These are phyloP conservation scores for Psophia crepitans DNA, from an alignment of 2,113 vertebrate genomes.

Conservation along the genomic window DNA sequence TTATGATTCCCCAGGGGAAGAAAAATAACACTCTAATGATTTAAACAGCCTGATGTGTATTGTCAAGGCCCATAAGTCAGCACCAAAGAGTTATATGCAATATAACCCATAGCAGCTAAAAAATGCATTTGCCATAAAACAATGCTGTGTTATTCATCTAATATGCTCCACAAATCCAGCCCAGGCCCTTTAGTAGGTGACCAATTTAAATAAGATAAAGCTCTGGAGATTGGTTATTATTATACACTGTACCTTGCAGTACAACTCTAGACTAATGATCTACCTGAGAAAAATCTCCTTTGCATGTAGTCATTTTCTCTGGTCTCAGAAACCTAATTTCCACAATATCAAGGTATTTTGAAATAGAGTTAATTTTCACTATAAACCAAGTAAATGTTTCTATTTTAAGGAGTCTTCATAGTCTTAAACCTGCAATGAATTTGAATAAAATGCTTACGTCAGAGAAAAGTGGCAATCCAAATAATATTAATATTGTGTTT, in stretches of 20 bases:
- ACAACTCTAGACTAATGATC: background rate
- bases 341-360: background rate
- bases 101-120: constrained; percentile 13
- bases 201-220: background rate
- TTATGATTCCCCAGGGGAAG: constrained; percentile 35
- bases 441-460: background rate
- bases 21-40: constrained; percentile 35
- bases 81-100: background rate
- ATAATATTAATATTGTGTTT: background rate
- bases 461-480: background rate
- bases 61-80: constrained; percentile 38
- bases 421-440: background rate
- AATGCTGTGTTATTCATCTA: background rate
- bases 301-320: background rate
- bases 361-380: background rate
- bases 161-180: background rate
- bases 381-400: background rate
- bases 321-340: background rate
- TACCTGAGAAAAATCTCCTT: background rate
- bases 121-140: background rate
- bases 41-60: constrained; percentile 37
- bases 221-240: background rate
- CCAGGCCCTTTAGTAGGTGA: background rate
- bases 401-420: background rate
- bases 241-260: background rate